These are phyloP conservation scores for Pseudobourletiella spinata DNA, from an alignment of 1,140 invertebrate genomes.

Conservation along the genomic window DNA sequence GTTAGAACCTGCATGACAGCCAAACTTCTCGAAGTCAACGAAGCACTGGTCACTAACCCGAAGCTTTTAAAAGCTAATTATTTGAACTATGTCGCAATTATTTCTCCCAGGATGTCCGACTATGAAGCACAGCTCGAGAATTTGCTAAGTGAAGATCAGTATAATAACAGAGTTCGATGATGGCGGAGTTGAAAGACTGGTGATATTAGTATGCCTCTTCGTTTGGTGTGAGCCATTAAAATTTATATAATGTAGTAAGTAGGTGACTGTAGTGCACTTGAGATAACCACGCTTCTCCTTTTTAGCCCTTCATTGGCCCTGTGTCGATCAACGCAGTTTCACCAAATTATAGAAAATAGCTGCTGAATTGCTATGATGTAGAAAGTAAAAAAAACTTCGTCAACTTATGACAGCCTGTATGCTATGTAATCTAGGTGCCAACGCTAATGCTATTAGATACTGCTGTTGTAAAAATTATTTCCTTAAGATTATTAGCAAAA, in stretches of 20 bases:
- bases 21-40: constrained; percentile 24
- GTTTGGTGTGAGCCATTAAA: not conserved
- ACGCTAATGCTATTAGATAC: not conserved
- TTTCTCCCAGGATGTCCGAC: constrained; percentile 11
- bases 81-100: constrained; percentile 16
- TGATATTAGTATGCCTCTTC: not conserved
- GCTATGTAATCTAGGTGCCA: not conserved
- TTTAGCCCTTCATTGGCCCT: not conserved
- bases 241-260: not conserved
- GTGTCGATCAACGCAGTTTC: not conserved
- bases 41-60: constrained; percentile 4
- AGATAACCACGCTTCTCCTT: not conserved
- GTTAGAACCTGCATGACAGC: constrained; percentile 11
- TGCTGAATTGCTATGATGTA: too few relatives aligned
- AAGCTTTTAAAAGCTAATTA: constrained; percentile 2
- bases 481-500: not conserved
- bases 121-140: constrained; percentile 12
- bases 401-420: too few relatives aligned
- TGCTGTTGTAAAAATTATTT: not conserved
- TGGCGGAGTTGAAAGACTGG: too few relatives aligned
- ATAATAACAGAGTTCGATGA: too few relatives aligned
- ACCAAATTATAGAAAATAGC: not conserved
- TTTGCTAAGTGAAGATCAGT: constrained; percentile 15
- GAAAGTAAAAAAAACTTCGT: too few relatives aligned
- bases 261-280: not conserved